Evolutionary conservation across 2,797 vertebrate species (phyloP).

Genomic region (Strix occidentalis): DNA sequence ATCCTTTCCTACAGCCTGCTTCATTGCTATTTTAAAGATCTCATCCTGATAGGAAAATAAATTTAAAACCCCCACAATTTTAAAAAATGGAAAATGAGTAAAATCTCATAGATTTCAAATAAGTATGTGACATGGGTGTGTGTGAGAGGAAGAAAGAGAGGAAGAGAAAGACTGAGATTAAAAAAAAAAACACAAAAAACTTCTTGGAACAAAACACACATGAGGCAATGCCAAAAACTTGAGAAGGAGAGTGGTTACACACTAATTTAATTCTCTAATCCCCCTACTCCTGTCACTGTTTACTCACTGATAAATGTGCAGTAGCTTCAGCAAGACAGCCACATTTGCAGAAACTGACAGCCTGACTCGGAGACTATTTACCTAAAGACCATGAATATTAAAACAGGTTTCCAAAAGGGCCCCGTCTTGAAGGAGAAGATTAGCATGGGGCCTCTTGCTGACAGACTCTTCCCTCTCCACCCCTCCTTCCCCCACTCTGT

Average conservation of each 20-base stretch:
- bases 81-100: background rate
- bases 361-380: constrained; percentile 74
- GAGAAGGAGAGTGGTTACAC: constrained; percentile 69
- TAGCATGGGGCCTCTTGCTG: constrained; percentile 65
- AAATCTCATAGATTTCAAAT: background rate
- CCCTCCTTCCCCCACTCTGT: constrained; percentile 27
- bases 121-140: background rate
- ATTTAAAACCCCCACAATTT: fast-evolving
- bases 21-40: background rate
- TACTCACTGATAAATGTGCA: constrained; percentile 76
- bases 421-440: constrained; percentile 69
- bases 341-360: constrained; percentile 72
- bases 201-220: constrained; percentile 66
- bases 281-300: constrained; percentile 73
- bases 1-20: background rate
- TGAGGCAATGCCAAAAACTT: constrained; percentile 67
- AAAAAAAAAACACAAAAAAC: background rate
- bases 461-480: constrained; percentile 51
- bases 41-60: background rate
- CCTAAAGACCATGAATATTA: constrained; percentile 78
- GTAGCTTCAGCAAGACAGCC: constrained; percentile 70
- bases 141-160: background rate
- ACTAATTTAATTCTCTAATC: constrained; percentile 78
- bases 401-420: constrained; percentile 67
- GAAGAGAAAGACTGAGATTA: background rate